Evolutionary conservation across 2,797 vertebrate species (phyloP), one percentile per base, ranked within the genome.

Genomic region (Borostomias antarcticus): DNA sequence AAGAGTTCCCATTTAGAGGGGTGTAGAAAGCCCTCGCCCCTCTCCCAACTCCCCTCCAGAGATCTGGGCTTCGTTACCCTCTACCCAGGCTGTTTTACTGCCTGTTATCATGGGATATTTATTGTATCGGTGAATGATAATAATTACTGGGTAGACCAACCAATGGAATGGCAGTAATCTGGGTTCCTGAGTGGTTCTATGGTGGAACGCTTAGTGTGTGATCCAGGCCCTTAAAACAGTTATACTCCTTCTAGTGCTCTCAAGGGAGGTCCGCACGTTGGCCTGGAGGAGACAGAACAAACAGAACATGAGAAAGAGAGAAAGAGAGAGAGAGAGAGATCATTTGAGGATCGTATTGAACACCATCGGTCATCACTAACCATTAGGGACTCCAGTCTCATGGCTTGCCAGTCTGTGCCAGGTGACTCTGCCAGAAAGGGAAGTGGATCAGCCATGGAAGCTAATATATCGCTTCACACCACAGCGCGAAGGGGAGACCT

Each of bases 91-190:
- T 54, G 13, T 28, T 73, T 53, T 75, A 68, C 15, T 40, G 33
- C n/a, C 48, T 62, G 58, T 70, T 77, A 81, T 76, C 21, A 13
- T 60, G n/a, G 23, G 74, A 59, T 72, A 79, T 87, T 78, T 79
- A 82, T 67, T 61, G 48, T 43, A n/a, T 70, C 68, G 56, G 45
- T 17, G n/a, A 76, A 77, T 72, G 71, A 76, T 66, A 69, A 77
- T 76, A 72, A 79, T 84, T 68, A 71, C 53, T 56, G 59, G 53
- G 25, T 59, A 70, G 82, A 70, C 50, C 50, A 15, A 65, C 50
- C 25, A n/a, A 30, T 58, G 30, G 15, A 58, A 11, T 64, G 43
- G 65, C 58, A 62, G 10, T 25, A 35, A 72, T 76, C 48, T 51
- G 47, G 58, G 33, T 25, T 50, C 43, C 75, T 59, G 21, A 61